These are phyloP conservation scores for Psammodynastes pulverulentus DNA, from an alignment of 2,113 vertebrate genomes.

Conservation along the genomic window DNA sequence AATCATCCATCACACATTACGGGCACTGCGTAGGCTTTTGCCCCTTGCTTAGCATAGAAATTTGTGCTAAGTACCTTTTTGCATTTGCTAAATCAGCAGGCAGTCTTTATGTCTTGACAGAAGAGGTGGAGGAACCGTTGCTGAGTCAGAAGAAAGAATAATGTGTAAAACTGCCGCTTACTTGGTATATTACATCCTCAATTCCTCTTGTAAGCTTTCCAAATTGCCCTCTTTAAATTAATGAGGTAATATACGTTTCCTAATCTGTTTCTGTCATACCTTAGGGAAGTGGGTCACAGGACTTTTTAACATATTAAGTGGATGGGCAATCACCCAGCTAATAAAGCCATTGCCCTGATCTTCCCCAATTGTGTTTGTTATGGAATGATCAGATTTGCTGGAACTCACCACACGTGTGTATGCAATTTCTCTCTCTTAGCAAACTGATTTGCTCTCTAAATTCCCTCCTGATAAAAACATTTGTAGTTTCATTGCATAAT, in stretches of 20 bases:
- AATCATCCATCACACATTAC: neutral
- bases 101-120: neutral
- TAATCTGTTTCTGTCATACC: conserved; percentile 10
- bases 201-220: neutral
- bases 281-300: conserved; percentile 17
- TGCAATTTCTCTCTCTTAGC: neutral
- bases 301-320: neutral
- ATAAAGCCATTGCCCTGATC: accelerated
- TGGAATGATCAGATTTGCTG: neutral
- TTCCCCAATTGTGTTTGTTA: neutral
- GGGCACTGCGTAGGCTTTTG: neutral
- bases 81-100: neutral
- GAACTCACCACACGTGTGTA: accelerated
- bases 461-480: neutral
- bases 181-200: neutral
- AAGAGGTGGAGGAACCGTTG: neutral
- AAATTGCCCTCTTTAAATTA: conserved; percentile 15
- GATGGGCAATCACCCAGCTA: conserved; percentile 3
- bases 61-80: neutral
- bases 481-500: accelerated
- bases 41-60: neutral
- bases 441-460: neutral
- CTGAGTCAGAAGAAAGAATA: conserved; percentile 5
- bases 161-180: neutral
- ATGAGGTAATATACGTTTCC: conserved; percentile 5